Evolutionary conservation across 2,797 vertebrate species (phyloP).

Genomic region (Leptatherina wallacei): DNA sequence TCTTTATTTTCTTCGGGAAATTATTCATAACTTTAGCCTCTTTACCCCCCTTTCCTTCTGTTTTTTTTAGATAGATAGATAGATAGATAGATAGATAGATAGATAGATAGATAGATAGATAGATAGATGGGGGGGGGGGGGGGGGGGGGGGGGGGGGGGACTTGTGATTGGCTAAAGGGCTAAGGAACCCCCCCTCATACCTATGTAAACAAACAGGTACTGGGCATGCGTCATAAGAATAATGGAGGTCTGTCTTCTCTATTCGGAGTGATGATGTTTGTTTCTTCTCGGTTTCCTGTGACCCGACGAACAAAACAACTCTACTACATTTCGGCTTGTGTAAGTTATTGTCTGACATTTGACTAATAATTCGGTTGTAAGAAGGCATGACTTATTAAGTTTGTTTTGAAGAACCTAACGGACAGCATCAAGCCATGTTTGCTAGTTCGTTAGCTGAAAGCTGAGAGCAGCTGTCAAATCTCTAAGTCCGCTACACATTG

Average conservation of each 20-base stretch:
- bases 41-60: too few species aligned
- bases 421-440: conserved; percentile 57
- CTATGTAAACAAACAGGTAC: conserved; percentile 82
- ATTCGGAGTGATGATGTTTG: conserved; percentile 61
- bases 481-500: conserved; percentile 27
- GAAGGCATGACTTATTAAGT: conserved; percentile 26
- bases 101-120: too few species aligned
- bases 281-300: conserved; percentile 52
- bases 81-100: too few species aligned
- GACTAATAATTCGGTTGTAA: not conserved
- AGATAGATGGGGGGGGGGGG: too few species aligned
- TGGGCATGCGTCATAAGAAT: conserved; percentile 81
- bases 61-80: too few species aligned
- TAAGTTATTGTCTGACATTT: conserved; percentile 61
- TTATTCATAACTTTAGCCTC: too few species aligned
- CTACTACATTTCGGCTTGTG: conserved; percentile 42
- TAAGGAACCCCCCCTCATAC: conserved; percentile 45
- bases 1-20: too few species aligned
- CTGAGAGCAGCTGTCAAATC: conserved; percentile 64
- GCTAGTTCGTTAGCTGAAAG: conserved; percentile 61
- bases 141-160: too few species aligned
- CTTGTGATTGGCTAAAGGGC: conserved; percentile 49
- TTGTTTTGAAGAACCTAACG: conserved; percentile 38
- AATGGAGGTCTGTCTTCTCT: conserved; percentile 82
- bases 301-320: conserved; percentile 29